Conservation (phyloP, 2,888 invertebrate species). For the Dendrolimus houi region DNA sequence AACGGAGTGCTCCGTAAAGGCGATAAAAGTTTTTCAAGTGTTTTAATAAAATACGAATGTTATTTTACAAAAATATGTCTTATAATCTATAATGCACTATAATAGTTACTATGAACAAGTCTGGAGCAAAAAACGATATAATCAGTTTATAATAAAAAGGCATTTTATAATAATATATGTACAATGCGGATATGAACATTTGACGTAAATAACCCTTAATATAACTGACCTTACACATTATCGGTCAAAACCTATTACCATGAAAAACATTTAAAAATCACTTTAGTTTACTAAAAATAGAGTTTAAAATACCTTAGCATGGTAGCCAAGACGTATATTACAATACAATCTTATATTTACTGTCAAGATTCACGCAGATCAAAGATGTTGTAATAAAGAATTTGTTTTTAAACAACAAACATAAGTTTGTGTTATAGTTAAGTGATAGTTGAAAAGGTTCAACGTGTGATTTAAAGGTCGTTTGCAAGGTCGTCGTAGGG, state of each 20-base stretch:
- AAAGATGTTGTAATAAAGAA: not conserved
- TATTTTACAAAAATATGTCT: too few relatives aligned
- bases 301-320: not conserved
- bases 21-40: too few relatives aligned
- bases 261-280: not conserved
- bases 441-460: slow-evolving; percentile 46
- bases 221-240: not conserved
- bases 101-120: too few relatives aligned
- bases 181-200: slow-evolving; percentile 15
- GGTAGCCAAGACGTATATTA: not conserved
- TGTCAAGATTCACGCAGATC: not conserved
- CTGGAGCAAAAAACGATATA: too few relatives aligned
- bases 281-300: not conserved
- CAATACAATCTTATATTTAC: slow-evolving; percentile 2
- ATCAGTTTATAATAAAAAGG: too few relatives aligned
- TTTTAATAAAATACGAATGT: too few relatives aligned
- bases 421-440: slow-evolving; percentile 10
- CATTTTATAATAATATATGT: not conserved
- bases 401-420: slow-evolving; percentile 5
- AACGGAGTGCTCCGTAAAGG: too few relatives aligned
- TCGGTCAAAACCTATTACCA: slow-evolving; percentile 4
- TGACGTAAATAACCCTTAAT: slow-evolving; percentile 6
- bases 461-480: slow-evolving; percentile 41
- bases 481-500: slow-evolving; percentile 33
- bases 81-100: too few relatives aligned